phyloP scores from a whole-genome alignment of 2,888 invertebrate species.

The Dryocosmus kuriphilus region DNA sequence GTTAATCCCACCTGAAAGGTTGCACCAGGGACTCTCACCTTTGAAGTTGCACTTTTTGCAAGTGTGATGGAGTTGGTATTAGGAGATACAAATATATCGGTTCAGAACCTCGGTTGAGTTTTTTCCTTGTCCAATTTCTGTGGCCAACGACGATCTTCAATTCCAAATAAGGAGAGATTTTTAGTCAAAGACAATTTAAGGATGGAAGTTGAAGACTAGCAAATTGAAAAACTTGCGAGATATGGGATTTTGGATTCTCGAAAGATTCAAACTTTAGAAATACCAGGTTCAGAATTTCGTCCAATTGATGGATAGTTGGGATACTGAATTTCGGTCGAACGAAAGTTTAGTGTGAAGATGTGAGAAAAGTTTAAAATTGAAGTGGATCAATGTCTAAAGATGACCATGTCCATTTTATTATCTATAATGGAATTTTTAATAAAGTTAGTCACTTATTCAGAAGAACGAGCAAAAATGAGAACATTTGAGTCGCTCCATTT shows the following conservation, averaged over 20 bases:
- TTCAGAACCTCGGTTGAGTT: not conserved
- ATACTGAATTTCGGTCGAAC: too few relatives aligned
- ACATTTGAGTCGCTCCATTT: not conserved
- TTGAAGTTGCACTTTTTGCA: slow-evolving; percentile 37
- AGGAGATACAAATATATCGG: not conserved
- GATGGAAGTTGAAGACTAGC: not conserved
- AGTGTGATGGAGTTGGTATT: slow-evolving; percentile 7
- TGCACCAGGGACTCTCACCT: slow-evolving; percentile 49
- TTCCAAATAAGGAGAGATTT: not conserved
- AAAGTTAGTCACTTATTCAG: not conserved
- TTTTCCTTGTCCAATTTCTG: not conserved
- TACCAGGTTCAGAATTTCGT: too few relatives aligned
- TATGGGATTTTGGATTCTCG: not conserved
- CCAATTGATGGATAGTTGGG: too few relatives aligned
- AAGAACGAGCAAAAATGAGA: not conserved
- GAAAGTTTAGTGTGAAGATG: not conserved
- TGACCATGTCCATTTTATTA: not conserved
- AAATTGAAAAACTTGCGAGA: not conserved
- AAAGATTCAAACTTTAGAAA: too few relatives aligned
- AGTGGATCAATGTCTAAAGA: not conserved
- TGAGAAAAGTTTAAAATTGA: not conserved
- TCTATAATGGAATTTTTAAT: not conserved
- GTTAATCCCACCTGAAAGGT: slow-evolving; percentile 69
- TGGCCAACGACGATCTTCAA: not conserved
- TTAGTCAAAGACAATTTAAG: not conserved